Percentiles rank a stretch among this genome's conserved stretches.
These are phyloP conservation scores for Hydrozoanthus gracilis DNA, from an alignment of 92 coral and sea anemone species.

Conservation along the genomic window DNA sequence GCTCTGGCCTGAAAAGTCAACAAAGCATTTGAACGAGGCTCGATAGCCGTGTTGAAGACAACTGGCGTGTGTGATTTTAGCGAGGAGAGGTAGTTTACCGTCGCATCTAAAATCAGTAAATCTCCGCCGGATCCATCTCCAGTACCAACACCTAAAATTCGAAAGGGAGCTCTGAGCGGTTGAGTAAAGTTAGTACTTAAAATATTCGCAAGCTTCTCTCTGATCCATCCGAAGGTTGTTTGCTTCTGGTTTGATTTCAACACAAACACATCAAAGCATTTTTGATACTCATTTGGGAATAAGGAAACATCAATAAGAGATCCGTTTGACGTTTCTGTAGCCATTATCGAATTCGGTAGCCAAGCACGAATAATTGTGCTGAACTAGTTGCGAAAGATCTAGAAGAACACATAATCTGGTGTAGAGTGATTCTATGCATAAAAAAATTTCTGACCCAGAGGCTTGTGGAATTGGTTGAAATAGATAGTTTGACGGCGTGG, in stretches of 20 bases:
- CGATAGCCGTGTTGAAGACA: not conserved
- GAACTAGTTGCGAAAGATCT: no score
- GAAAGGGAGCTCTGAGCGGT: not conserved
- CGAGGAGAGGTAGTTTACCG: not conserved
- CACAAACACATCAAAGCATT: not conserved
- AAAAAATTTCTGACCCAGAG: no score
- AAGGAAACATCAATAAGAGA: not conserved
- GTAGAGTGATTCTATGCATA: no score
- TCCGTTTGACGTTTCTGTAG: no score
- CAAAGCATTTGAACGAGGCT: slow-evolving; percentile 15
- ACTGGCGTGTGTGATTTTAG: not conserved
- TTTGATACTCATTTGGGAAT: not conserved
- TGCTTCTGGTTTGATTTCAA: not conserved
- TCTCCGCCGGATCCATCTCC: slow-evolving; percentile 19
- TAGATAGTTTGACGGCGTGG: no score
- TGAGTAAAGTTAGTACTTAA: not conserved
- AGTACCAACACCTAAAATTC: not conserved
- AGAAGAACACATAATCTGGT: no score
- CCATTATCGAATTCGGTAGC: no score
- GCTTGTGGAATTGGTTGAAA: no score
- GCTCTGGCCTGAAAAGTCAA: not conserved
- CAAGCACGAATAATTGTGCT: no score
- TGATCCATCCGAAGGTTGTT: not conserved
- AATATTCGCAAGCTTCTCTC: not conserved
- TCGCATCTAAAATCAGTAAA: not conserved